Evolutionary conservation across 2,797 vertebrate species (phyloP).

Genomic region (Dallia pectoralis): DNA sequence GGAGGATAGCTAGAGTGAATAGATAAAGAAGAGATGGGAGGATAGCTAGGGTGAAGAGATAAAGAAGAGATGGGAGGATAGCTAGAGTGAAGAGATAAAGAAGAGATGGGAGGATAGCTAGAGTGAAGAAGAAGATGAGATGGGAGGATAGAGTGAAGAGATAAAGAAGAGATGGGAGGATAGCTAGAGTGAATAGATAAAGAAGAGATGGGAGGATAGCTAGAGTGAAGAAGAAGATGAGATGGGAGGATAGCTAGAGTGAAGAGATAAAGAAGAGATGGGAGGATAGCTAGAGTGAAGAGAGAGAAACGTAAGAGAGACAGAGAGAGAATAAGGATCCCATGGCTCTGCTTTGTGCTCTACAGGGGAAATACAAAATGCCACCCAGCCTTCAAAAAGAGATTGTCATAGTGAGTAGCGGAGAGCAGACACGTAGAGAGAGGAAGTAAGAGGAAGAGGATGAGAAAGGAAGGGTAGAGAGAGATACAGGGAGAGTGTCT

Average conservation of each 20-base stretch:
- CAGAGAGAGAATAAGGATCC: background rate
- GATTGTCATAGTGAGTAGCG: background rate
- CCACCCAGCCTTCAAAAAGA: background rate
- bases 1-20: constrained; percentile 10
- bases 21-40: constrained; percentile 21
- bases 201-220: constrained; percentile 13
- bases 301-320: constrained; percentile 22
- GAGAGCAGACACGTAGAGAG: background rate
- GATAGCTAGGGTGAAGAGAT: no score
- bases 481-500: background rate
- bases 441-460: background rate
- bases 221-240: background rate
- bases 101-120: constrained; percentile 12
- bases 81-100: constrained; percentile 17
- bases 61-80: background rate
- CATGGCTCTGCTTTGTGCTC: background rate
- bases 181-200: constrained; percentile 14
- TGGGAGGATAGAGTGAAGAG: constrained; percentile 10
- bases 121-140: constrained; percentile 17
- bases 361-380: constrained; percentile 1
- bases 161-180: background rate
- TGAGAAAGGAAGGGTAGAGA: background rate
- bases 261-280: no score
- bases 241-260: no score
- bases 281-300: constrained; percentile 12